phyloP scores from a whole-genome alignment of 2,797 vertebrate species.

The Dromococcyx pavoninus region DNA sequence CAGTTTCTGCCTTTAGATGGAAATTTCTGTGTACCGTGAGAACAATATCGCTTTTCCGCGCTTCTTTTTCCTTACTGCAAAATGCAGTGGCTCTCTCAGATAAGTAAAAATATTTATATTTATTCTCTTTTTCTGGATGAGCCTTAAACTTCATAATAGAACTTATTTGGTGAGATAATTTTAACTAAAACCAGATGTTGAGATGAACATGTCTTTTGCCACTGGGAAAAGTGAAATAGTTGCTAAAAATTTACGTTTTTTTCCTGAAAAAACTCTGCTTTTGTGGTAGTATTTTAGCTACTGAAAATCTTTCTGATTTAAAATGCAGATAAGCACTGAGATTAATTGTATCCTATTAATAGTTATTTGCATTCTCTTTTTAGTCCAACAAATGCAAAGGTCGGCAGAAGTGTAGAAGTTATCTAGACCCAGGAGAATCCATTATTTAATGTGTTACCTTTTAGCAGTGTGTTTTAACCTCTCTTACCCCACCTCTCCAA shows the following conservation, averaged over 20 bases:
- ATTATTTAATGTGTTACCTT: not conserved
- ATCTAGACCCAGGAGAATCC: not conserved
- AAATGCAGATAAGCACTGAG: not conserved
- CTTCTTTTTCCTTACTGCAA: not conserved
- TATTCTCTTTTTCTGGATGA: not conserved
- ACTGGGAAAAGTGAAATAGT: not conserved
- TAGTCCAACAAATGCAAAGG: not conserved
- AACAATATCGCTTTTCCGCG: not conserved
- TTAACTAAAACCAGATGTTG: not conserved
- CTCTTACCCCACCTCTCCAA: not conserved
- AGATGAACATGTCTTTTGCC: not conserved
- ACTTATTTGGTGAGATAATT: not conserved
- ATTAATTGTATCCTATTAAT: not conserved
- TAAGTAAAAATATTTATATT: not conserved
- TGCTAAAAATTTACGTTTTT: not conserved
- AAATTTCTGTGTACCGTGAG: not conserved
- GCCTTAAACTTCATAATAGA: not conserved
- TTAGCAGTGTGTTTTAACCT: not conserved
- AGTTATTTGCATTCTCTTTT: not conserved
- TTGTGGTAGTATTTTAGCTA: not conserved
- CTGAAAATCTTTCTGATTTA: not conserved
- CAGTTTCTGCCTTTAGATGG: not conserved
- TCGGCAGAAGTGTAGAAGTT: not conserved
- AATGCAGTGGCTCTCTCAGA: not conserved
- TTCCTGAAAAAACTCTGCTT: not conserved